Base-by-base conservation (phyloP, 2,797 vertebrate genomes). In the Gephyroberyx darwinii region DNA sequence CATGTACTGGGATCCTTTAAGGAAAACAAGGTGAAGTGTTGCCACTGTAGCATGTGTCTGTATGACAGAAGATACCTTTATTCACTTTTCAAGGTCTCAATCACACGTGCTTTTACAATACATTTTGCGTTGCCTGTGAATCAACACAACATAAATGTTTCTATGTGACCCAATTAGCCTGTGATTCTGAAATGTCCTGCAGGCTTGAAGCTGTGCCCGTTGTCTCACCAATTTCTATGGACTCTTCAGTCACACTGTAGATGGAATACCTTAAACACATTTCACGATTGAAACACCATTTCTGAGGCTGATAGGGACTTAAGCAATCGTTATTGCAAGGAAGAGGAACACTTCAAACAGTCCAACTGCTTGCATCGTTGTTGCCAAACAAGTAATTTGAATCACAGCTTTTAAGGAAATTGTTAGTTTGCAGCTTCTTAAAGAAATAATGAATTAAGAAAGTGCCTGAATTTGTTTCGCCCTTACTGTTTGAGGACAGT, bases 401-500 rank as follows among this genome's bases (percentile, higher is more conserved):
- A 91, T 90, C 93, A 93, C 94, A 94, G 95, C 94, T 96, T 95
- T 91, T 84, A 82, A 84, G 82, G 69, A 81, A 59, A 61, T 48
- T 54, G 10, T 82, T 89, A 66, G 71, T 87, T 87, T 77, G 78
- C 93, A 93, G 95, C 95, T 96, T 95, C 92, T 90, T 85, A 86
- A 86, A 76, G 58, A 88, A 87, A 86, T 84, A 87, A 88, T 91
- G 81, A 95, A 95, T 93, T 95, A 93, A 96, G 95, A 96, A 99
- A 99, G 98, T 99, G 98, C 98, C 98, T 99, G 96, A 97, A 95
- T 95, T 97, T 88, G 95, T 95, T 95, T 96, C 94, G 94, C 94
- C 94, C 94, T 87, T 93, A 95, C 94, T 95, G 94, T 96, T 95
- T 92, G 86, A 90, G 93, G 93, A 95, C 94, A 93, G 94, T 94